Evolutionary conservation across 2,797 vertebrate species (phyloP).

Genomic region (Taenioides sp.): DNA sequence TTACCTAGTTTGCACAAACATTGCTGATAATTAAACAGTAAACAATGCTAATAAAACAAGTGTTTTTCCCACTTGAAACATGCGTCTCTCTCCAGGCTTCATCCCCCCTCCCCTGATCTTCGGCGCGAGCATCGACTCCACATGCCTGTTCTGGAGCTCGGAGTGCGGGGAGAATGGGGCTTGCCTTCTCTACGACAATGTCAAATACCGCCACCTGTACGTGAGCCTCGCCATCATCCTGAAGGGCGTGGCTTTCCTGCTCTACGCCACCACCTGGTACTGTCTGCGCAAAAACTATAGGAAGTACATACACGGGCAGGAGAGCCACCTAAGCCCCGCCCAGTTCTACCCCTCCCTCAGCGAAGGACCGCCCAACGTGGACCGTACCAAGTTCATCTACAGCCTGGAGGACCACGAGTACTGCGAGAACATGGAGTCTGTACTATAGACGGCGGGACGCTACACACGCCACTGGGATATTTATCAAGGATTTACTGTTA

Average conservation of each 20-base stretch:
- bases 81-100: conserved; percentile 80
- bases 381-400: conserved; percentile 99
- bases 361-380: conserved; percentile 80
- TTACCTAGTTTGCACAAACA: too few relatives aligned
- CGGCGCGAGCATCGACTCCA: conserved; percentile 95
- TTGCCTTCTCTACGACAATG: conserved; percentile 92
- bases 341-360: conserved; percentile 95
- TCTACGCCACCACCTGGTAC: conserved; percentile 95
- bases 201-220: conserved; percentile 90
- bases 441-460: conserved; percentile 84
- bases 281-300: conserved; percentile 95
- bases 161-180: conserved; percentile 92
- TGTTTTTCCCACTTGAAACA: too few relatives aligned
- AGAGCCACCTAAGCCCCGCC: conserved; percentile 86
- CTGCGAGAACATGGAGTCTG: conserved; percentile 99
- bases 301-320: conserved; percentile 92
- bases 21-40: too few relatives aligned
- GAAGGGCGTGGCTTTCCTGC: conserved; percentile 91
- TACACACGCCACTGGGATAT: conserved; percentile 42
- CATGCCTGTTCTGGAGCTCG: conserved; percentile 96
- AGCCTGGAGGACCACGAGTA: conserved; percentile 96
- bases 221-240: conserved; percentile 96
- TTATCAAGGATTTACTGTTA: conserved; percentile 34
- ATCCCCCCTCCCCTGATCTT: conserved; percentile 98
- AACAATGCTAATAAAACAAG: too few relatives aligned